Conservation (phyloP, 2,113 vertebrate species). For the Procavia capensis region DNA sequence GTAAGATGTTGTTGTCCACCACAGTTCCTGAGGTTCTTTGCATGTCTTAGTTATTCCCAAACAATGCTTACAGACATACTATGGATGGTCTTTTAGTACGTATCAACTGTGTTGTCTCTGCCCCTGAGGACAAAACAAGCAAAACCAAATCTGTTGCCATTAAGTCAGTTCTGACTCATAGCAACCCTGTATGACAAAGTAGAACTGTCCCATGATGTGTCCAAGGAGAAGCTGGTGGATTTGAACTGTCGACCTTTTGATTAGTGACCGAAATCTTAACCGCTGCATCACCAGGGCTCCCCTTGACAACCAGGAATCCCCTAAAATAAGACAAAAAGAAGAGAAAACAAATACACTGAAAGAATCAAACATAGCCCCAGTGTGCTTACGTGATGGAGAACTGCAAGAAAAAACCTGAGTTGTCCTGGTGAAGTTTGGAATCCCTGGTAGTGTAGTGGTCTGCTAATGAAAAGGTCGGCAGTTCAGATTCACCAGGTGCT, state of each 20-base stretch:
- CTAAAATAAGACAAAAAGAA: background rate
- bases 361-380: background rate
- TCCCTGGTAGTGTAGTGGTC: too few species aligned
- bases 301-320: background rate
- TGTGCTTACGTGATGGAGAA: background rate
- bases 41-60: constrained; percentile 1
- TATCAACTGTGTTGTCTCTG: background rate
- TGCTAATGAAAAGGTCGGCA: too few species aligned
- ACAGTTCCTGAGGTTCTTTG: constrained; percentile 18
- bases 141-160: too few species aligned
- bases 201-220: too few species aligned
- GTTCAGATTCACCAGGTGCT: too few species aligned
- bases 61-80: background rate
- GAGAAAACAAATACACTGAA: background rate
- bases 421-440: background rate
- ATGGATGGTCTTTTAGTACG: background rate
- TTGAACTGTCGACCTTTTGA: too few species aligned
- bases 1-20: background rate
- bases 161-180: too few species aligned
- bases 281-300: too few species aligned
- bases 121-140: background rate
- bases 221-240: too few species aligned
- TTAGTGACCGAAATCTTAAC: too few species aligned
- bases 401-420: background rate
- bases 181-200: too few species aligned